phyloP scores from a whole-genome alignment of 2,797 vertebrate species.

The Acipenser ruthenus region DNA sequence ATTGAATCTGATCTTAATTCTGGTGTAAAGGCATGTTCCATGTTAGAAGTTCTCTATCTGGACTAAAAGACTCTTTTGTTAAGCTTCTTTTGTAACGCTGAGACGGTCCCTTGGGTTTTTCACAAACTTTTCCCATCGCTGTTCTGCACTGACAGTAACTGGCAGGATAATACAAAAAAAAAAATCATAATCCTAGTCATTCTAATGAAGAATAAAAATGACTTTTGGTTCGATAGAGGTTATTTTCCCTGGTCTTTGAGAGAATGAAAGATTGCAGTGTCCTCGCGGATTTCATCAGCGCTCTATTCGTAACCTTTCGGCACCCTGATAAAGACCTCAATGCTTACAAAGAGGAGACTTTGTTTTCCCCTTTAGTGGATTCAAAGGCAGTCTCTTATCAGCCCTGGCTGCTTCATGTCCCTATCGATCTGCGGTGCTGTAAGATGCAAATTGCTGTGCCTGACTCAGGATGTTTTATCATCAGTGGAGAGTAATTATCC shows the following conservation, averaged over 20 bases:
- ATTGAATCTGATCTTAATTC: no score
- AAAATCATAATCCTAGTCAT: no score
- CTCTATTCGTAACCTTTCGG: slow-evolving; percentile 50
- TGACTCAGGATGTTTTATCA: slow-evolving; percentile 80
- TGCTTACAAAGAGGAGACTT: slow-evolving; percentile 38
- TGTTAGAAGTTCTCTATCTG: no score
- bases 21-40: no score
- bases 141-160: no score
- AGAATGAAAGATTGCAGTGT: slow-evolving; percentile 54
- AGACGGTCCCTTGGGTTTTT: no score
- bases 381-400: slow-evolving; percentile 59
- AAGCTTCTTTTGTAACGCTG: no score
- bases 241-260: slow-evolving; percentile 40
- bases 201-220: slow-evolving; percentile 56
- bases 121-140: no score
- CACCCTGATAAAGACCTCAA: slow-evolving; percentile 26
- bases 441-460: slow-evolving; percentile 81
- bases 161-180: no score
- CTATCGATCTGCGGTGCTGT: slow-evolving; percentile 72
- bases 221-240: slow-evolving; percentile 30
- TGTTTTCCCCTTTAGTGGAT: slow-evolving; percentile 35
- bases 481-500: slow-evolving; percentile 96
- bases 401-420: slow-evolving; percentile 69
- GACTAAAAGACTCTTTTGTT: no score
- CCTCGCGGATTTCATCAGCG: slow-evolving; percentile 62